Evolutionary conservation across 2,888 invertebrate species (phyloP), one percentile per base, ranked within the genome.

Genomic region (Aleiodes testaceus): DNA sequence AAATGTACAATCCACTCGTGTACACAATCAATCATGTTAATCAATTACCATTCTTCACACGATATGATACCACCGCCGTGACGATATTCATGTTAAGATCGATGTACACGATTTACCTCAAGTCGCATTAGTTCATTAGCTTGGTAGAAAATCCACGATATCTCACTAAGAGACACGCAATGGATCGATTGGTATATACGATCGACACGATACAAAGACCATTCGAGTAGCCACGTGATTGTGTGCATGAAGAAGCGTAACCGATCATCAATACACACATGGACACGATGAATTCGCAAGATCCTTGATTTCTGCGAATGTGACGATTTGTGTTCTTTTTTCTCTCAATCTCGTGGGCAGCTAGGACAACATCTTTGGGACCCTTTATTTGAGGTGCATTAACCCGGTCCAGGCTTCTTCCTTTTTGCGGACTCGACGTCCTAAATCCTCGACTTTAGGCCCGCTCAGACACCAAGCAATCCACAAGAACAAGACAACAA

Each of bases 311-410:
- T 16, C 49, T 49, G 0, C 6, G 22, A 53, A 26, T 11, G 18
- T 53, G 18, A 53, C 9, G 11, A 30, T 36, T 26, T 30, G 30
- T n/a, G 7, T 30, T 30, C 26, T 5, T 26, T 26, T 55, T 66
- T 61, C n/a, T 55, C 36, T 36, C 72, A 75, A 75, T 73, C 59
- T 74, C 72, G 77, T 77, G 77, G 77, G 77, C 76, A 74, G 70
- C 71, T 74, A 77, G 76, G 75, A 76, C 76, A 75, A 72, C 72
- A 74, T 76, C 74, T 74, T 75, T 66, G 50, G 49, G 47, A 47
- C 47, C 77, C 74, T 74, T 79, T 36, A 36, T 78, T 79, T 77
- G 80, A 79, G 81, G 82, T 81, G 75, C 83, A 77, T 82, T 82
- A 77, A 82, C 81, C 82, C 74, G 72, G 16, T 59, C 36, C 36